These are phyloP conservation scores for Mycalesis mineus DNA, from an alignment of 2,888 invertebrate species.

Conservation along the genomic window DNA sequence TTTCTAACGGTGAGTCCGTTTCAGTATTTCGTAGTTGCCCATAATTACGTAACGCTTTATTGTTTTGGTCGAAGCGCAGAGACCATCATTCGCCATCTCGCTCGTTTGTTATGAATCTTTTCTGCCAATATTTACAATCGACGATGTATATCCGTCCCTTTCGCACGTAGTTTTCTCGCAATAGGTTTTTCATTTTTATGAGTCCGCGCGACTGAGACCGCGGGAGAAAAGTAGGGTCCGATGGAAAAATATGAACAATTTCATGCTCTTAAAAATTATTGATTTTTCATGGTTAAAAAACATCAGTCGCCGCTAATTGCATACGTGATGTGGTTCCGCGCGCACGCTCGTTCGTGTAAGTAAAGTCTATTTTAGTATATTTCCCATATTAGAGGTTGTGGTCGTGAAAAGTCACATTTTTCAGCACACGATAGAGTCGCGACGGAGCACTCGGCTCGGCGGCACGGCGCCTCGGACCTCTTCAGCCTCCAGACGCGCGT, in stretches of 20 bases:
- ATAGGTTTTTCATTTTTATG: constrained; percentile 74
- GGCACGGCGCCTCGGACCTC: constrained; percentile 21
- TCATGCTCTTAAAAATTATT: constrained; percentile 74
- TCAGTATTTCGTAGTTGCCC: constrained; percentile 17
- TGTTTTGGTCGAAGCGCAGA: constrained; percentile 45
- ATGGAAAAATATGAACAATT: constrained; percentile 74
- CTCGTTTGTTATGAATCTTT: constrained; percentile 72
- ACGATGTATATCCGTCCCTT: constrained; percentile 63
- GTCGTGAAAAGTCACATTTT: constrained; percentile 68
- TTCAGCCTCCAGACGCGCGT: constrained; percentile 35
- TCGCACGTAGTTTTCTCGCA: constrained; percentile 66
- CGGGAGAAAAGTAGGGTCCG: constrained; percentile 55
- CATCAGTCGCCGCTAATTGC: constrained; percentile 56
- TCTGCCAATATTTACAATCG: constrained; percentile 72
- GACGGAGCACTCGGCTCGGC: constrained; percentile 46
- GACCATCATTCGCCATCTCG: constrained; percentile 52
- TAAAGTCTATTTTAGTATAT: constrained; percentile 57
- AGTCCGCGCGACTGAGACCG: constrained; percentile 57
- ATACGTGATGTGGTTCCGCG: constrained; percentile 54
- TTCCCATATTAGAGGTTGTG: constrained; percentile 52
- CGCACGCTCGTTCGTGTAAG: constrained; percentile 51
- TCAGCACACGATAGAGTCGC: constrained; percentile 53
- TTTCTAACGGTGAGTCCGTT: constrained; percentile 40
- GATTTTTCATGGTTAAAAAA: constrained; percentile 74
- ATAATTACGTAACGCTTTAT: constrained; percentile 52